These are phyloP conservation scores for Cephus spinipes DNA, from an alignment of 2,888 invertebrate genomes.

Conservation along the genomic window DNA sequence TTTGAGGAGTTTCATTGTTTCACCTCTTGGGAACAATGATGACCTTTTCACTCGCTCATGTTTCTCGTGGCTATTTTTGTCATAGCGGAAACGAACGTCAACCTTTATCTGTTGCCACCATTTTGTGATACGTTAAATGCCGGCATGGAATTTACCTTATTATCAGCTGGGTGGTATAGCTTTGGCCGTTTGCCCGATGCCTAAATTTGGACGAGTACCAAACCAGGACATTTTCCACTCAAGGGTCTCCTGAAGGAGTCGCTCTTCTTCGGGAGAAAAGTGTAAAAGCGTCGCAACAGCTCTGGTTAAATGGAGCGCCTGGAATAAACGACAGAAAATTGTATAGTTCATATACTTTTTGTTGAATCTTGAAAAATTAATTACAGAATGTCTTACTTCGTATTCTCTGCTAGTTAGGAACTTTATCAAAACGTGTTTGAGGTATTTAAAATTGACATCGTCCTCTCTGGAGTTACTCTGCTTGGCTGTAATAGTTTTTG, in stretches of 20 bases:
- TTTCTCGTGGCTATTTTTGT: background rate
- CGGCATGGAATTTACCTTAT: slow-evolving; percentile 19
- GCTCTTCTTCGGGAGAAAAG: slow-evolving; percentile 88
- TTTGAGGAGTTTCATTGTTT: background rate
- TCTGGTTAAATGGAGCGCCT: slow-evolving; percentile 90
- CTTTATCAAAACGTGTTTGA: slow-evolving; percentile 93
- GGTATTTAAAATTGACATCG: slow-evolving; percentile 85
- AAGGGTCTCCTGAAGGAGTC: slow-evolving; percentile 82
- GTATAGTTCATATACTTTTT: background rate
- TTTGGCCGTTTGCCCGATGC: slow-evolving; percentile 69
- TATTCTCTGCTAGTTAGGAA: slow-evolving; percentile 90
- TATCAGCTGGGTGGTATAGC: slow-evolving; percentile 74
- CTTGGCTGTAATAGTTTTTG: slow-evolving; percentile 66
- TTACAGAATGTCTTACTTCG: slow-evolving; percentile 65
- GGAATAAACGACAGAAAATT: slow-evolving; percentile 58
- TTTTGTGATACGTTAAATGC: background rate
- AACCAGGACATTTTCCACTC: slow-evolving; percentile 83
- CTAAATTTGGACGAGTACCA: slow-evolving; percentile 72
- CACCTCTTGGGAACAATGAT: background rate
- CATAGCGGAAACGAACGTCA: background rate
- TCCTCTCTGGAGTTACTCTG: slow-evolving; percentile 67
- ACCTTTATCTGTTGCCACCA: background rate
- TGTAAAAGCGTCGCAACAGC: slow-evolving; percentile 88
- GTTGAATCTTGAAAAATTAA: background rate
- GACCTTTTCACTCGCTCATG: background rate